phyloP scores from a whole-genome alignment of 2,113 vertebrate species.

The Coturnix japonica region DNA sequence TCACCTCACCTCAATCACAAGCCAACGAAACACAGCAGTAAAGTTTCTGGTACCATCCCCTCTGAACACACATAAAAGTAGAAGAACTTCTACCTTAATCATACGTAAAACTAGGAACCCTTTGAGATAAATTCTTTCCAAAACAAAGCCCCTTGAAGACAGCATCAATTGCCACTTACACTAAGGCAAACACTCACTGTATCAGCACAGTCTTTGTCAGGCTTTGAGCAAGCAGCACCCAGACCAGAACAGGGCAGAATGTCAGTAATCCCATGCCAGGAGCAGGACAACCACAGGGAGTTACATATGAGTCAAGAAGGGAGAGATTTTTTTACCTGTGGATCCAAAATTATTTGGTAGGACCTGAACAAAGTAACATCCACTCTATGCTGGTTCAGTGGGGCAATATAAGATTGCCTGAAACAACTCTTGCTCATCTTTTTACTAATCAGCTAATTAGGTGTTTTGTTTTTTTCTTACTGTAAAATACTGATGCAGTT shows the following conservation, averaged over 20 bases:
- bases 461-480: not conserved
- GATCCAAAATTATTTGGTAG: slow-evolving; percentile 41
- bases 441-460: not conserved
- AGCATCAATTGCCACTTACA: not conserved
- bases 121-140: not conserved
- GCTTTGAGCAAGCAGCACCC: rapidly evolving
- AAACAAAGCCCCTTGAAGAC: not conserved
- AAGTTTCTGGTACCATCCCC: not conserved
- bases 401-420: not conserved
- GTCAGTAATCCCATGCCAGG: rapidly evolving
- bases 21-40: not conserved
- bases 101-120: not conserved
- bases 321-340: not conserved
- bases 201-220: not conserved
- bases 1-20: not conserved
- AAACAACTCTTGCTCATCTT: not conserved
- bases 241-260: rapidly evolving
- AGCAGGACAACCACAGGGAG: rapidly evolving
- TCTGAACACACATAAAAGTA: not conserved
- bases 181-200: not conserved
- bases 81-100: not conserved
- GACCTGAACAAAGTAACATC: slow-evolving; percentile 28
- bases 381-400: not conserved
- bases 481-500: not conserved
- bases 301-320: rapidly evolving